phyloP scores from a whole-genome alignment of 2,888 invertebrate genomes.

The Apoda limacodes region DNA sequence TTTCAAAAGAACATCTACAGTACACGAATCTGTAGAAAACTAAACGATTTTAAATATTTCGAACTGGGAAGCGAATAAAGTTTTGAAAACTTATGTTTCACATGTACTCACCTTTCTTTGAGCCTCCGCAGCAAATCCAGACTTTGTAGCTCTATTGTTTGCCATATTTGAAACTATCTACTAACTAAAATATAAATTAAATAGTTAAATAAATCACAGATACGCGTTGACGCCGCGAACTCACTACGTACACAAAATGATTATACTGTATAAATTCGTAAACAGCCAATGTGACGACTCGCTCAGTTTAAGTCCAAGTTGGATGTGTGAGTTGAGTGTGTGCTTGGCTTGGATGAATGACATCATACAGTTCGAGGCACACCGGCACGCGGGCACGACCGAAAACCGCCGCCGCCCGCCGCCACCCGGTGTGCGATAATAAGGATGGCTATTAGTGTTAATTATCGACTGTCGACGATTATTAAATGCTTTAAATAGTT shows the following conservation, averaged over 20 bases:
- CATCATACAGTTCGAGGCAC: slow-evolving; percentile 44
- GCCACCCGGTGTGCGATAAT: slow-evolving; percentile 21
- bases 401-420: slow-evolving; percentile 31
- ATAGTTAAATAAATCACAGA: slow-evolving; percentile 56
- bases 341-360: slow-evolving; percentile 63
- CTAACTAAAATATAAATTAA: slow-evolving; percentile 36
- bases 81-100: too few relatives aligned
- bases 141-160: slow-evolving; percentile 86
- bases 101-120: slow-evolving; percentile 94
- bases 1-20: too few relatives aligned
- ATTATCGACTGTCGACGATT: too few relatives aligned
- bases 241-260: slow-evolving; percentile 39
- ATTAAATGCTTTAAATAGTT: too few relatives aligned
- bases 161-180: slow-evolving; percentile 82
- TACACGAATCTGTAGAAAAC: too few relatives aligned
- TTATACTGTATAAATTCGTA: slow-evolving; percentile 48
- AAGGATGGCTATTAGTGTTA: slow-evolving; percentile 12
- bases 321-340: slow-evolving; percentile 61
- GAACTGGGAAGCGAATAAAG: too few relatives aligned
- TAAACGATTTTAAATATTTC: too few relatives aligned
- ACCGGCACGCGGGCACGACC: slow-evolving; percentile 29
- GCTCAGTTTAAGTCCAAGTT: slow-evolving; percentile 38
- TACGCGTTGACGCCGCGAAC: slow-evolving; percentile 47
- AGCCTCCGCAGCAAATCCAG: slow-evolving; percentile 96
- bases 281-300: slow-evolving; percentile 46